Conservation (phyloP, 2,113 vertebrate genomes). For the Loxodonta africana region DNA sequence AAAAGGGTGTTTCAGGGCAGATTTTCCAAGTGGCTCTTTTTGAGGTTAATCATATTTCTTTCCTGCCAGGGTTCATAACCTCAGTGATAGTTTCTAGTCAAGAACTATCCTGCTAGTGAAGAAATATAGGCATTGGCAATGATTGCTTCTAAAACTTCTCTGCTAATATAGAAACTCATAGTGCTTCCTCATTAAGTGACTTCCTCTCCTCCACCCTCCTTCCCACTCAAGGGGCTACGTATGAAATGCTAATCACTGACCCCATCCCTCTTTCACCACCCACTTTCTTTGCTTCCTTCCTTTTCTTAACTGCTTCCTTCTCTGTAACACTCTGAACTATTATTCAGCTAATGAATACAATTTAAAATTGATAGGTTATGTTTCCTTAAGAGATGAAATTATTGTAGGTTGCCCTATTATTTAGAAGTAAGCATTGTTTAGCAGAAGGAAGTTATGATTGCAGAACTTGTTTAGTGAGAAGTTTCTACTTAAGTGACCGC, state of each 20-base stretch:
- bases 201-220: not conserved
- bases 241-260: not conserved
- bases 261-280: not conserved
- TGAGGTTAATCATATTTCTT: not conserved
- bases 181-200: fast-evolving
- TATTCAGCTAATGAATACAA: not conserved
- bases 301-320: not conserved
- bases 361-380: not conserved
- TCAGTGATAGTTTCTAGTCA: not conserved
- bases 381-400: slow-evolving; percentile 33
- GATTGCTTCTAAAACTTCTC: not conserved
- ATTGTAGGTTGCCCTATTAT: not conserved
- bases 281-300: not conserved
- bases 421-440: not conserved
- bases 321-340: not conserved
- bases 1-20: not conserved
- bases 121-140: not conserved
- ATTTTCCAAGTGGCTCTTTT: not conserved
- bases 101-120: not conserved
- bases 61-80: not conserved
- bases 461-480: not conserved
- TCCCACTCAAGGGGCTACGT: not conserved
- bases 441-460: not conserved
- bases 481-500: not conserved
- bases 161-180: not conserved